These are phyloP conservation scores for Electrona antarctica DNA, from an alignment of 2,113 vertebrate species.

Conservation along the genomic window DNA sequence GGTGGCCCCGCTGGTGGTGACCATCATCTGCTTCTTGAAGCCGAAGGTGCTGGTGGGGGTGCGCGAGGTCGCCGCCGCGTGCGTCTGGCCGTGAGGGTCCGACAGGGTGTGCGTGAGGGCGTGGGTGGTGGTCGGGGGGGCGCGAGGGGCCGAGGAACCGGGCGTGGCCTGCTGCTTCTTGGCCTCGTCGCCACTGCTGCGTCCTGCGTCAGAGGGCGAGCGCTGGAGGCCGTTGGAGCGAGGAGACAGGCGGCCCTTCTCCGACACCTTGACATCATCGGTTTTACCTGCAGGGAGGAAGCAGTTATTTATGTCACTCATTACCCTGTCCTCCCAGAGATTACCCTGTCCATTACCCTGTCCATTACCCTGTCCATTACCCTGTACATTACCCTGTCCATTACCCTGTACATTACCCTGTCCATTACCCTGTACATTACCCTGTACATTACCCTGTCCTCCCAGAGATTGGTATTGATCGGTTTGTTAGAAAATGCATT, in stretches of 20 bases:
- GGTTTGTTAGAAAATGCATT: no score
- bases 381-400: no score
- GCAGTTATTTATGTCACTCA: no score
- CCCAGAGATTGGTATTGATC: no score
- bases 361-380: no score
- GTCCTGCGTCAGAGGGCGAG: conserved; percentile 92
- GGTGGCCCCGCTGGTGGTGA: conserved; percentile 79
- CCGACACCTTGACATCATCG: conserved; percentile 96
- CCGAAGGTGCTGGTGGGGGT: conserved; percentile 89
- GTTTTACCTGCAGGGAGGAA: conserved; percentile 86
- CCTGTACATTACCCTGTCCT: no score
- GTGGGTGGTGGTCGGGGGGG: conserved; percentile 52
- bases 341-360: no score
- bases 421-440: no score
- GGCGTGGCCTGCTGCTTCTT: conserved; percentile 75
- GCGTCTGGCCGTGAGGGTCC: conserved; percentile 57
- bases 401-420: no score
- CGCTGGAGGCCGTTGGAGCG: conserved; percentile 88
- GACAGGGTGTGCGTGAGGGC: conserved; percentile 51
- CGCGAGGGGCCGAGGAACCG: conserved; percentile 63
- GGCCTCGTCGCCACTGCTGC: conserved; percentile 92
- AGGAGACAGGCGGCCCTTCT: conserved; percentile 91
- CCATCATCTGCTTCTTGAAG: conserved; percentile 89
- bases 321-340: no score
- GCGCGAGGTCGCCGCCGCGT: conserved; percentile 68